A percentile compares a stretch with the other conserved stretches of the same genome.
Evolutionary conservation across 2,797 vertebrate genomes (phyloP).

Genomic region (Microcaecilia unicolor): DNA sequence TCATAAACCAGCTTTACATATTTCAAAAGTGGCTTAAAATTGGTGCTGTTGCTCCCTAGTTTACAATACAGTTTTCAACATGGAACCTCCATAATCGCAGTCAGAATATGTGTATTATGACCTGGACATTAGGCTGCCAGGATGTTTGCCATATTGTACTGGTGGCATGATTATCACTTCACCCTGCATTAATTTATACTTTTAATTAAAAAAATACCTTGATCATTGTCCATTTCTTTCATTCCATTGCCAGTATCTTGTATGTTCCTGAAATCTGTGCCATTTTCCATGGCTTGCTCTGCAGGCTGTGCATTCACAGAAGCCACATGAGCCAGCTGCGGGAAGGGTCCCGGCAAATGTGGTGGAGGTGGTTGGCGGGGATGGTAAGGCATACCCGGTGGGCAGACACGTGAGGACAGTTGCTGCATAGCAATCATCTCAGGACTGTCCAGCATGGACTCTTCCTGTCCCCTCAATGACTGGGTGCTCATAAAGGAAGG

Average conservation of each 20-base stretch:
- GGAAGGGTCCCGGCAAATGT: conserved; percentile 38
- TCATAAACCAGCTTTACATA: no score
- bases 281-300: conserved; percentile 18
- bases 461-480: conserved; percentile 45
- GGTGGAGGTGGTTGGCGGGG: conserved; percentile 48
- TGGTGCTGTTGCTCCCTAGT: no score
- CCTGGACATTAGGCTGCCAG: no score
- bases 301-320: conserved; percentile 15
- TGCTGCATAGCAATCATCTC: conserved; percentile 98
- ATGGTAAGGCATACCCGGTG: conserved; percentile 60
- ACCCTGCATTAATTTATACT: no score
- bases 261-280: conserved; percentile 24
- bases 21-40: no score
- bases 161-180: no score
- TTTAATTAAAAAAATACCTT: conserved; percentile 45
- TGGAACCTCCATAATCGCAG: no score
- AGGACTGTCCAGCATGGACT: conserved; percentile 96
- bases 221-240: conserved; percentile 29
- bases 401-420: conserved; percentile 81
- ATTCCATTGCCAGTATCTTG: conserved; percentile 29
- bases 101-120: no score
- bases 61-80: no score
- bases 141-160: no score
- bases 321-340: conserved; percentile 33
- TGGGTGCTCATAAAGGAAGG: background rate